A percentile compares a stretch with the other conserved stretches of the same genome.
Conservation (phyloP, 2,113 vertebrate species). For the Gadus chalcogrammus region DNA sequence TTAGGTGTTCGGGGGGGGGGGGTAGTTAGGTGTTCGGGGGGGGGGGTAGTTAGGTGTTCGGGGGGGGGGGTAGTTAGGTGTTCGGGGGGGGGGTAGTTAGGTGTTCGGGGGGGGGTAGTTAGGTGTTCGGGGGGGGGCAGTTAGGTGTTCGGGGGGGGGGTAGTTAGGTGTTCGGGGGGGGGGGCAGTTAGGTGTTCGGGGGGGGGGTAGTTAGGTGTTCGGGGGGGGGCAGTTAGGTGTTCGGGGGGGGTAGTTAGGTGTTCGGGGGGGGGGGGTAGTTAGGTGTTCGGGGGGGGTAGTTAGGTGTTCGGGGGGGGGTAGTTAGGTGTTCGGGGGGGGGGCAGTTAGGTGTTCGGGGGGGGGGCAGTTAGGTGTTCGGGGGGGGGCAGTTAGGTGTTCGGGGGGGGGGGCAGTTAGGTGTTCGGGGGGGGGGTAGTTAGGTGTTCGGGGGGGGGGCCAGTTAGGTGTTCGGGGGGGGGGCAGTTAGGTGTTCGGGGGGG, state of each 20-base stretch:
- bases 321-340: neutral
- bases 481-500: no score
- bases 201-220: no score
- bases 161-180: neutral
- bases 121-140: neutral
- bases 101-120: neutral
- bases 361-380: neutral
- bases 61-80: no score
- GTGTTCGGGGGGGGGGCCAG: neutral
- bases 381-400: no score
- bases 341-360: no score
- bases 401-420: no score
- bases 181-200: neutral
- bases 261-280: no score
- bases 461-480: neutral
- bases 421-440: no score
- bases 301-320: neutral
- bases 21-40: no score
- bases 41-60: neutral
- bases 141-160: neutral
- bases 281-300: no score
- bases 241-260: neutral
- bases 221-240: neutral
- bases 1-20: neutral
- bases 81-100: neutral